Conservation (phyloP, 2,113 vertebrate species). For the Zosterops pallidus region DNA sequence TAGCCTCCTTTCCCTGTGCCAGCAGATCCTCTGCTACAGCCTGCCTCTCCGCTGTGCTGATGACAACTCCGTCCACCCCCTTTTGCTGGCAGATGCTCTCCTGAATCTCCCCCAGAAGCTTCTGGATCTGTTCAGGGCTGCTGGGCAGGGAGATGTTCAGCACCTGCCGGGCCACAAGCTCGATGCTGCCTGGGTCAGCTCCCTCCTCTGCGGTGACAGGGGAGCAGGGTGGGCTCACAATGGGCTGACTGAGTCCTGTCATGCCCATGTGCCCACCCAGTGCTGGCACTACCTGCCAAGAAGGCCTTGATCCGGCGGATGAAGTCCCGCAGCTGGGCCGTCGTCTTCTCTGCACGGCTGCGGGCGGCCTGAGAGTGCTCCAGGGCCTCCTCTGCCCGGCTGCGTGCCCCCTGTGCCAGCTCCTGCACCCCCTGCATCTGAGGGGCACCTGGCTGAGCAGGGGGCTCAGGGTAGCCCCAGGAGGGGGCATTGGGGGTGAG, state of each 20-base stretch:
- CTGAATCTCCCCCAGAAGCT: slow-evolving; percentile 75
- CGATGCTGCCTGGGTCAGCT: slow-evolving; percentile 84
- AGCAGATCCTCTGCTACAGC: slow-evolving; percentile 72
- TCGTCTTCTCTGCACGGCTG: slow-evolving; percentile 71
- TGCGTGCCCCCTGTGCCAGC: slow-evolving; percentile 75
- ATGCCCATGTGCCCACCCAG: rapidly evolving
- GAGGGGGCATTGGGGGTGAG: neutral
- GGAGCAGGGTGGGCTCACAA: neutral
- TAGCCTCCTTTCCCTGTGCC: slow-evolving; percentile 71
- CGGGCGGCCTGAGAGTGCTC: slow-evolving; percentile 74
- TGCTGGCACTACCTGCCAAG: slow-evolving; percentile 73
- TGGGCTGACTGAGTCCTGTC: rapidly evolving
- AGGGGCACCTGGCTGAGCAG: neutral
- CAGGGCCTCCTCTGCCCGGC: slow-evolving; percentile 70
- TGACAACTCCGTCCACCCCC: slow-evolving; percentile 72
- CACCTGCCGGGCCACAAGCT: slow-evolving; percentile 81
- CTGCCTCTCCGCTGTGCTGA: slow-evolving; percentile 72
- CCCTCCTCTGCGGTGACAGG: slow-evolving; percentile 78
- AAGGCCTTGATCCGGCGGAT: slow-evolving; percentile 84
- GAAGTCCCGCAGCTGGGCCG: slow-evolving; percentile 79
- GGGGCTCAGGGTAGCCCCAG: neutral
- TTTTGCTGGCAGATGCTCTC: slow-evolving; percentile 75
- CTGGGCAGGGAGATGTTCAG: slow-evolving; percentile 81
- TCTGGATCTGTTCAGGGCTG: slow-evolving; percentile 65
- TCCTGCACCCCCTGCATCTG: slow-evolving; percentile 81